These are phyloP conservation scores for Drosophila mayri DNA, from an alignment of 1,140 invertebrate genomes.

Conservation along the genomic window DNA sequence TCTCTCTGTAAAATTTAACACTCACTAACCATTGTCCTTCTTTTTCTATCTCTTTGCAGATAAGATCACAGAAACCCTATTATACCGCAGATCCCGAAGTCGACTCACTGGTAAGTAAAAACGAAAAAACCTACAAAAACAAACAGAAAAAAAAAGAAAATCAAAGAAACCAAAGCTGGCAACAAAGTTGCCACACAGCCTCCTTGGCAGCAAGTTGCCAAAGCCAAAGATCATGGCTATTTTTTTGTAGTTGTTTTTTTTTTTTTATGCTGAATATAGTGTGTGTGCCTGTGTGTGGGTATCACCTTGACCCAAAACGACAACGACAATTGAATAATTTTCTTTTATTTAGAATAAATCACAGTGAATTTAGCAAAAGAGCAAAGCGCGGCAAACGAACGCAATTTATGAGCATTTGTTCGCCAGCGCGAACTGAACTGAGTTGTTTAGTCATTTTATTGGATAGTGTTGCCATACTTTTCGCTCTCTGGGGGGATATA, in stretches of 20 bases:
- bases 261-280: conserved; percentile 7
- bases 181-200: conserved; percentile 60
- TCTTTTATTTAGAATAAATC: conserved; percentile 84
- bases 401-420: conserved; percentile 77
- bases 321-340: conserved; percentile 83
- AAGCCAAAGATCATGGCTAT: conserved; percentile 66
- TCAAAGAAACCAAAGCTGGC: conserved; percentile 31
- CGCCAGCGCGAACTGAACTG: conserved; percentile 52
- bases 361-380: conserved; percentile 76
- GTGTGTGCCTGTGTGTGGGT: conserved; percentile 27
- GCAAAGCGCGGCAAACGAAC: conserved; percentile 41
- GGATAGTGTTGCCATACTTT: conserved; percentile 79
- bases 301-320: conserved; percentile 81
- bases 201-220: conserved; percentile 57
- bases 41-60: conserved; percentile 90
- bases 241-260: conserved; percentile 10
- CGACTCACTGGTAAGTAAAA: conserved; percentile 97
- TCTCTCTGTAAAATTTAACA: conserved; percentile 44
- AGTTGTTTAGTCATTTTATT: conserved; percentile 81
- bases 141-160: conserved; percentile 51
- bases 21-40: conserved; percentile 26
- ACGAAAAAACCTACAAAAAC: conserved; percentile 87
- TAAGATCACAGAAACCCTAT: conserved; percentile 98
- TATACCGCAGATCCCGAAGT: conserved; percentile 99
- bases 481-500: conserved; percentile 45